These are phyloP conservation scores for Agelas oroides DNA, from an alignment of 37 sponge, comb jelly and placozoan genomes.

Conservation along the genomic window DNA sequence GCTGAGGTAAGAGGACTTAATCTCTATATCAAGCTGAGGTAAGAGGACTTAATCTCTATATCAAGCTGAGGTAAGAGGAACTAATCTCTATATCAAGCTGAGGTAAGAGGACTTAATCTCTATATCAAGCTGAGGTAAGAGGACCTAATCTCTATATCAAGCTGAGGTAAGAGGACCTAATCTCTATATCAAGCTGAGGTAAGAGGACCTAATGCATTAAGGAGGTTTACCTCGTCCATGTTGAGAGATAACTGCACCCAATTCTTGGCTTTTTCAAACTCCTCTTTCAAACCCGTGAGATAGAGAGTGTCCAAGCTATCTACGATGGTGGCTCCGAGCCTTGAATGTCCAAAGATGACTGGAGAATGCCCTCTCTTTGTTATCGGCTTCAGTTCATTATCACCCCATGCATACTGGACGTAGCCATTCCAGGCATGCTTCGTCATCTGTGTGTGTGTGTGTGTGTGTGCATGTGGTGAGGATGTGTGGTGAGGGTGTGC, in stretches of 20 bases:
- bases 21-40: too few relatives aligned
- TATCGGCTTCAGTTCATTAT: conserved; percentile 87
- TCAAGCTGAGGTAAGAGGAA: too few relatives aligned
- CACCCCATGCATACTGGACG: conserved; percentile 84
- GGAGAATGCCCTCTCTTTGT: conserved; percentile 77
- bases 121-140: too few relatives aligned
- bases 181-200: too few relatives aligned
- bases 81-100: too few relatives aligned
- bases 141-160: too few relatives aligned
- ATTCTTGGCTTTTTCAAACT: conserved; percentile 79
- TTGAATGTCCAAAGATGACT: conserved; percentile 77
- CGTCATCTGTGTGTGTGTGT: conserved; percentile 67
- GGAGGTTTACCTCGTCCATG: conserved; percentile 66
- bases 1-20: too few relatives aligned
- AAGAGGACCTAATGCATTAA: too few relatives aligned
- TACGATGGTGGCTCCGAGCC: conserved; percentile 86
- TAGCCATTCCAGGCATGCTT: conserved; percentile 90
- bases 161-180: too few relatives aligned
- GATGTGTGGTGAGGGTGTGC: not conserved
- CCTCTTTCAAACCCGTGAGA: conserved; percentile 80
- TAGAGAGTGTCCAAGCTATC: conserved; percentile 91
- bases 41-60: too few relatives aligned
- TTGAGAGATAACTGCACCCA: conserved; percentile 78
- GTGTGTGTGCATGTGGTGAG: not conserved
- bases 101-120: too few relatives aligned